phyloP scores from a whole-genome alignment of 1,140 invertebrate genomes.

The Saxidomus purpurata region DNA sequence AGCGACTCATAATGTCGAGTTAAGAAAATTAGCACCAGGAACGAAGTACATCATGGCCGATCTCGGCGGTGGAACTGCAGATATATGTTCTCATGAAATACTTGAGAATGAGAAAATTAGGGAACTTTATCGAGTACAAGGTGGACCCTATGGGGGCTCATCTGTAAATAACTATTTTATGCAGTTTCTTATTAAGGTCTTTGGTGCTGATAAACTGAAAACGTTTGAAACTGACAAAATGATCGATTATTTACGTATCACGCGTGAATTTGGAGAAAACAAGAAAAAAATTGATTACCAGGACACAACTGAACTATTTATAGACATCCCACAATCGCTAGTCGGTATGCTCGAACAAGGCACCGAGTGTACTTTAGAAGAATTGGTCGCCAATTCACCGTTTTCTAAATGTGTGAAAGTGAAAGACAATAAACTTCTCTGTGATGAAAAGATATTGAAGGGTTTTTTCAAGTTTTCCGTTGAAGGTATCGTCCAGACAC shows the following conservation, averaged over 20 bases:
- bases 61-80: no score
- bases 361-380: neutral
- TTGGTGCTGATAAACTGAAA: neutral
- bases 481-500: neutral
- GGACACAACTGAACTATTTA: neutral
- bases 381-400: neutral
- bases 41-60: constrained; percentile 1
- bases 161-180: neutral
- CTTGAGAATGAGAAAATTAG: no score
- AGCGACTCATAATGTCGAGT: neutral
- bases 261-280: no score
- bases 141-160: neutral
- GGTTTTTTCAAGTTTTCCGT: neutral
- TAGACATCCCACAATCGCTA: neutral
- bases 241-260: neutral
- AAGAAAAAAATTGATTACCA: neutral
- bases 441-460: neutral
- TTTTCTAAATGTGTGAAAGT: no score
- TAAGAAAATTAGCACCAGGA: neutral
- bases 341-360: neutral
- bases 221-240: neutral
- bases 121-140: constrained; percentile 24
- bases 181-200: neutral
- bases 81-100: no score
- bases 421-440: neutral